Evolutionary conservation across 2,888 invertebrate species (phyloP).

Genomic region (Lampropteryx suffumata): DNA sequence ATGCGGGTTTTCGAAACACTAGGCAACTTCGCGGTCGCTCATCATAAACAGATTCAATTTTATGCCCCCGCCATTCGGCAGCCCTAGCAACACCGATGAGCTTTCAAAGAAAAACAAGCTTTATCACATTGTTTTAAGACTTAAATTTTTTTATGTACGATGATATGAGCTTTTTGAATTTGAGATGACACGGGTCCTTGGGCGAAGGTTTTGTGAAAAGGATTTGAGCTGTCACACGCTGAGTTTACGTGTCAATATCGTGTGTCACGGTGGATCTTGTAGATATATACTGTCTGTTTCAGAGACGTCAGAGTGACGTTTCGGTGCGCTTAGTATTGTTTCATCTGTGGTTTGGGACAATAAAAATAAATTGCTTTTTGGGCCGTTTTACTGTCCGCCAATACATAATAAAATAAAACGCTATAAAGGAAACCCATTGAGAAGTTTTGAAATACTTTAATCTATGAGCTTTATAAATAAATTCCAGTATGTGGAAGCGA

Average conservation of each 20-base stretch:
- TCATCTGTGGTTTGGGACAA: conserved; percentile 46
- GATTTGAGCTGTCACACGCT: not conserved
- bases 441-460: conserved; percentile 27
- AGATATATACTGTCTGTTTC: not conserved
- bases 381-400: conserved; percentile 62
- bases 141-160: not conserved
- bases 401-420: conserved; percentile 66
- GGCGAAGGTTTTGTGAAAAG: not conserved
- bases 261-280: not conserved
- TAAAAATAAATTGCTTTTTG: conserved; percentile 68
- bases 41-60: conserved; percentile 77
- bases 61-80: conserved; percentile 52
- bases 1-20: conserved; percentile 14
- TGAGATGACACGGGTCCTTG: conserved; percentile 1
- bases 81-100: not conserved
- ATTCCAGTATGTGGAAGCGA: conserved; percentile 13
- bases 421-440: conserved; percentile 43
- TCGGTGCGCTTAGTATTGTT: not conserved
- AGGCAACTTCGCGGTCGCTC: conserved; percentile 29
- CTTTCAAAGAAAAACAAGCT: conserved; percentile 2
- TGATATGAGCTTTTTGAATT: not conserved
- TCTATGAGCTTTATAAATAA: conserved; percentile 22
- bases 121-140: not conserved
- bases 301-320: conserved; percentile 7
- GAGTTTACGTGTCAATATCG: conserved; percentile 5